phyloP scores from a whole-genome alignment of 2,797 vertebrate genomes.

The Galagoides demidoff region DNA sequence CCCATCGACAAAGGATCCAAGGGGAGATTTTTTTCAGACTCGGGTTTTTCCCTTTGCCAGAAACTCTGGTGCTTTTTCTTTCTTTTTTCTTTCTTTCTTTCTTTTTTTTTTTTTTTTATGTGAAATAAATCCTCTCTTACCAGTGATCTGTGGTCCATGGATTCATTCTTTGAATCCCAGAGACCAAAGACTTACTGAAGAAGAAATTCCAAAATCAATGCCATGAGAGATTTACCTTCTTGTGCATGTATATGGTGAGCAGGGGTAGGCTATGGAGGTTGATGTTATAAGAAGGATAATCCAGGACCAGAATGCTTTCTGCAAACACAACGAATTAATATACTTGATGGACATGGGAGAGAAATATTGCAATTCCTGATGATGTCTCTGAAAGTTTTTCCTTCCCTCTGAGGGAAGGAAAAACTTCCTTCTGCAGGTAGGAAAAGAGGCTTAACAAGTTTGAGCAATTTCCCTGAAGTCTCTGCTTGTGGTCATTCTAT shows the following conservation, averaged over 20 bases:
- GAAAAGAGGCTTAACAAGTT: background rate
- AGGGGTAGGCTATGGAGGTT: accelerated
- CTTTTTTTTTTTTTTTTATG: too few relatives aligned
- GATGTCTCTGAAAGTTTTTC: background rate
- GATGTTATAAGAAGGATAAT: background rate
- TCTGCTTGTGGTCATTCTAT: background rate
- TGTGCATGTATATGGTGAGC: too few relatives aligned
- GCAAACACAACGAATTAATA: background rate
- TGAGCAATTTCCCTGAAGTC: background rate
- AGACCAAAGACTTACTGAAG: too few relatives aligned
- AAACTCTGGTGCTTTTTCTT: too few relatives aligned
- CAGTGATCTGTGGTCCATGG: too few relatives aligned
- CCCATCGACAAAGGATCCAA: too few relatives aligned
- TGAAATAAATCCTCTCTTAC: too few relatives aligned
- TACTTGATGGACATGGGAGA: background rate
- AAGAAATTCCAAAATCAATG: too few relatives aligned
- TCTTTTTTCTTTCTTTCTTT: too few relatives aligned
- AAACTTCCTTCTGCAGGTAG: background rate
- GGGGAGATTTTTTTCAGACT: too few relatives aligned
- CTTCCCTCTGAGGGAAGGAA: background rate
- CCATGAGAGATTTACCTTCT: background rate
- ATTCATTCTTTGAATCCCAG: too few relatives aligned
- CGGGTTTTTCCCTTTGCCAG: too few relatives aligned
- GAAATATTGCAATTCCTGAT: background rate
- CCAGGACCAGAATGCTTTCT: background rate